Percentiles rank a stretch among this genome's conserved stretches.
Conservation (phyloP, 2,797 vertebrate genomes). For the Malurus splendens region DNA sequence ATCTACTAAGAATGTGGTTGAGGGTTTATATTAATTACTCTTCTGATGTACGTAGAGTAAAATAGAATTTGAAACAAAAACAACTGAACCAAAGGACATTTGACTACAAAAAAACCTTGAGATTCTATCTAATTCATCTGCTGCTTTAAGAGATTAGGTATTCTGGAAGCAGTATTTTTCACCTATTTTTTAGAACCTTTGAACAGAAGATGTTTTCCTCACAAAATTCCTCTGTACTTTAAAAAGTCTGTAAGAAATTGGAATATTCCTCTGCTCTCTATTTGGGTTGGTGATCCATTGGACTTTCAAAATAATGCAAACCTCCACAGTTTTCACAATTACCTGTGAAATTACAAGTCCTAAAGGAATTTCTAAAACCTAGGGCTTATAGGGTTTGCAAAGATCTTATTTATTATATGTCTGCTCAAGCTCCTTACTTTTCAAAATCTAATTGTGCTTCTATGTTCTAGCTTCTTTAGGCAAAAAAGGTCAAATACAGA, state of each 20-base stretch:
- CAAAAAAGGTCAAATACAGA: neutral
- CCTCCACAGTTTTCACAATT: neutral
- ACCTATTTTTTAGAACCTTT: neutral
- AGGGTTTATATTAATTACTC: neutral
- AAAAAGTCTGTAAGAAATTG: neutral
- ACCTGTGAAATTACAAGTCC: neutral
- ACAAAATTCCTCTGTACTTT: neutral
- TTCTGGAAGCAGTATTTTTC: neutral
- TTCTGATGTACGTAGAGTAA: neutral
- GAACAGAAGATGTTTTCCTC: neutral
- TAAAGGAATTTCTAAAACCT: neutral
- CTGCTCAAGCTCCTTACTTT: neutral
- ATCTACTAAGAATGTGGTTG: neutral
- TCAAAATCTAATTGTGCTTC: neutral
- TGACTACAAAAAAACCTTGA: neutral
- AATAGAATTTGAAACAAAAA: neutral
- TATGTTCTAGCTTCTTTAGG: neutral
- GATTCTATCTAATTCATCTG: neutral
- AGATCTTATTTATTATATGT: neutral
- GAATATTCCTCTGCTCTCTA: neutral
- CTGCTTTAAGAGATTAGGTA: neutral
- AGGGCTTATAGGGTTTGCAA: neutral
- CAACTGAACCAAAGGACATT: neutral
- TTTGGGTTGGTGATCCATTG: neutral
- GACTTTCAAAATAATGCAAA: neutral